Evolutionary conservation across 2,888 invertebrate genomes (phyloP).

Genomic region (Andrena dorsata): DNA sequence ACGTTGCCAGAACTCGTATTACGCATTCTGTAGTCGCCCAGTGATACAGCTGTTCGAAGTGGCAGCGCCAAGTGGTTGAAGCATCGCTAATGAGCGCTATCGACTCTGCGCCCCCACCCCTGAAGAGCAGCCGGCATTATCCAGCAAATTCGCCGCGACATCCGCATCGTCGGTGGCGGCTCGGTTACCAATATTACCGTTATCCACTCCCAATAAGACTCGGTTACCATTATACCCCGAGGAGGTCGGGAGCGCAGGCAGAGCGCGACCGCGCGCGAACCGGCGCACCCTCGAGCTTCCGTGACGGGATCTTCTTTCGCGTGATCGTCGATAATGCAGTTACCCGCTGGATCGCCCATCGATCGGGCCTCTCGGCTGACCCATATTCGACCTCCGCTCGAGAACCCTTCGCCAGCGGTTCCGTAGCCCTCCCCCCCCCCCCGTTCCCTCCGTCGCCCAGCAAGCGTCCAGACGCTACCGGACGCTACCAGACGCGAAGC

Average conservation of each 20-base stretch:
- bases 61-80: not conserved
- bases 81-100: constrained; percentile 12
- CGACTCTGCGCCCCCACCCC: not conserved
- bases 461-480: too few relatives aligned
- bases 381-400: constrained; percentile 63
- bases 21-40: too few relatives aligned
- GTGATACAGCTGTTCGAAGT: not conserved
- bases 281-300: constrained; percentile 26
- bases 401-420: constrained; percentile 38
- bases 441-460: not conserved
- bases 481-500: too few relatives aligned
- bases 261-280: constrained; percentile 10
- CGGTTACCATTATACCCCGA: constrained; percentile 38
- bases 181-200: constrained; percentile 17
- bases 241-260: constrained; percentile 3
- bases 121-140: not conserved
- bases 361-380: constrained; percentile 64
- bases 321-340: constrained; percentile 74
- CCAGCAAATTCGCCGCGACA: constrained; percentile 31
- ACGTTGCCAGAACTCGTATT: too few relatives aligned
- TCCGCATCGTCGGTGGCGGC: constrained; percentile 33
- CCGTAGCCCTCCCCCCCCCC: constrained; percentile 1
- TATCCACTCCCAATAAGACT: not conserved
- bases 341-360: constrained; percentile 67
- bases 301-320: constrained; percentile 63